A percentile compares a stretch with the other conserved stretches of the same genome.
These are phyloP conservation scores for Eupithecia pulchellata DNA, from an alignment of 2,888 invertebrate genomes.

Conservation along the genomic window DNA sequence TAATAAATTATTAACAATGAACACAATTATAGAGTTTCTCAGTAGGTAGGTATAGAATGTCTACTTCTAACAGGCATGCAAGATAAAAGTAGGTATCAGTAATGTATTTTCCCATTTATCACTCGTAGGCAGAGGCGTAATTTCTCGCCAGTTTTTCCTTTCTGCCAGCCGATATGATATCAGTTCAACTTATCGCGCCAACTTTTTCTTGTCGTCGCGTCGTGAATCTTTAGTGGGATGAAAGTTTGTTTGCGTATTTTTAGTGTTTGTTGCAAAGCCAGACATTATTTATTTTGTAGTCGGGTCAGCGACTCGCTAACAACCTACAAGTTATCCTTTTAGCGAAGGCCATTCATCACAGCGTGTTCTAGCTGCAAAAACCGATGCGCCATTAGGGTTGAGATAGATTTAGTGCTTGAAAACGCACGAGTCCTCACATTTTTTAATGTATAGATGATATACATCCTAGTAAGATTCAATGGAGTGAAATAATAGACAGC, in stretches of 20 bases:
- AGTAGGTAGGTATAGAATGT: too few relatives aligned
- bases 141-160: not conserved
- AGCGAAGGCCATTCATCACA: constrained; percentile 42
- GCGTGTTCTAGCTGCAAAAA: constrained; percentile 45
- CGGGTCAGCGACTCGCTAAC: constrained; percentile 6
- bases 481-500: not conserved
- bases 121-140: not conserved
- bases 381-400: constrained; percentile 30
- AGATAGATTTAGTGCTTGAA: not conserved
- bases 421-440: not conserved
- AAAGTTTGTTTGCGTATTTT: not conserved
- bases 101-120: not conserved
- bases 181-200: not conserved
- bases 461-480: too few relatives aligned
- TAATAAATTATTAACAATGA: too few relatives aligned
- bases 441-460: too few relatives aligned
- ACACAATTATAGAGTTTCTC: too few relatives aligned
- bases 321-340: constrained; percentile 23
- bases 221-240: constrained; percentile 1
- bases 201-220: not conserved
- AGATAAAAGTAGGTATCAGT: not conserved
- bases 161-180: not conserved
- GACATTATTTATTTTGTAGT: constrained; percentile 4
- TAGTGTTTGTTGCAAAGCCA: not conserved
- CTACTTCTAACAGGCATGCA: too few relatives aligned